Evolutionary conservation across 30 jellyfish, hydroid and myxozoan species (phyloP), one percentile per base, ranked within the genome.

Genomic region (Calvadosia cruxmelitensis): DNA sequence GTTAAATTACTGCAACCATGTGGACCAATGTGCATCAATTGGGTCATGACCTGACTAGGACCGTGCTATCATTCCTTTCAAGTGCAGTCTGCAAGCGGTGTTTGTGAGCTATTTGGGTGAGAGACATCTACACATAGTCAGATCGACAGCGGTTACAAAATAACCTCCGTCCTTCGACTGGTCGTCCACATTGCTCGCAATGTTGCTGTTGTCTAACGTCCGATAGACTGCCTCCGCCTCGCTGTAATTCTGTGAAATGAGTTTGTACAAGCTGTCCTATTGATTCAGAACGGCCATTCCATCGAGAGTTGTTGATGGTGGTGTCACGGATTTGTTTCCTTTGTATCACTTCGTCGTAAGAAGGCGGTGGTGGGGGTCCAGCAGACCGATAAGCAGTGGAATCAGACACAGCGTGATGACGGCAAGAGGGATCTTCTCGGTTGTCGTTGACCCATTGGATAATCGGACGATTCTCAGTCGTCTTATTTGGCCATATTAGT

Each of bases 141-240:
- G 57, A 42, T 42, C 57, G 57, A 42, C 57, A 42, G 10, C 57
- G 10, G 10, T 42, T 10, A 42, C 57, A 42, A 42, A 42, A 42
- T 20, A 42, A 10, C 20, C 57, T 42, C 20, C 57, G 15, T 20
- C 57, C 87, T 0, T 73, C 95, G 0, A 79, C 67, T 16, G 68
- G 79, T 49, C 78, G 63, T 2, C 95, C 95, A 77, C 95, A 84
- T 53, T 84, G 95, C 66, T 76, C 79, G 75, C 95, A 84, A 83
- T 67, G 28, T 48, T 53, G 84, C 49, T 84, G 50, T 16, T 73
- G 31, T 3, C 78, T 68, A 42, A 10, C 15, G 10, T 42, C 57
- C 10, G 10, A 5, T 42, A 42, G 20, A 5, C 57, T 10, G 20
- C 20, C 57, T 5, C 10, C 57, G 20, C 20, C 15, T 5, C 57